Base-by-base conservation (phyloP, 2,888 invertebrate species). In the Penaeus monodon region DNA sequence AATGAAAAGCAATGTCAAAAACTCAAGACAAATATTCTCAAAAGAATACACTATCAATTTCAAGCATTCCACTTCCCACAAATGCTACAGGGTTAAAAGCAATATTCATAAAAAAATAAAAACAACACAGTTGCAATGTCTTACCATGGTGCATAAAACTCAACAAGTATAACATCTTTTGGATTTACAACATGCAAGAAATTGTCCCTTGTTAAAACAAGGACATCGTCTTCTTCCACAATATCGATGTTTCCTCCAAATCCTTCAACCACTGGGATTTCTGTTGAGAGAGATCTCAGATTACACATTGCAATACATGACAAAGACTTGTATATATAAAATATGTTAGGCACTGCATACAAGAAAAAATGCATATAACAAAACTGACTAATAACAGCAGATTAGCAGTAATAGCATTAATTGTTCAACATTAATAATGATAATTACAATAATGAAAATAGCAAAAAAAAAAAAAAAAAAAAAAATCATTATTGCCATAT, bases 61-160 rank as follows among this genome's bases (percentile, higher is more conserved):
- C n/a, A 78, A 22, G 10, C 22, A 77, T 49, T 49, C 44, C n/a
- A 22, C 57, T n/a, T 27, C 17, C n/a, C 27, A 76, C 29, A 76
- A 38, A 76, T n/a, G 24, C 76, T 76, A n/a, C 27, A 38, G 10
- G 38, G 22, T 12, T 33, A 38, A 17, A 63, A 29, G 38, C 17
- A 33, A 29, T 33, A 29, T 63, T 20, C 63, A 79, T 29, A 64
- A 20, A 80, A 64, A 64, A 33, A 81, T 27, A 66, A 12, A 20
- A 24, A 81, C n/a, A 81, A n/a, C 68, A 12, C 17, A 38, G 44
- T 77, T 44, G 57, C 44, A n/a, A 33, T 22, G 6, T 80, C 88
- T 78, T 73, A 90, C 90, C 94, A 94, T 49, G 94, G 94, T n/a
- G 94, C 94, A 91, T 94, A 94, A 91, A 94, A 94, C 91, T 94